Base-by-base conservation (phyloP, 2,888 invertebrate species). In the Caenorhabditis panamensis region DNA sequence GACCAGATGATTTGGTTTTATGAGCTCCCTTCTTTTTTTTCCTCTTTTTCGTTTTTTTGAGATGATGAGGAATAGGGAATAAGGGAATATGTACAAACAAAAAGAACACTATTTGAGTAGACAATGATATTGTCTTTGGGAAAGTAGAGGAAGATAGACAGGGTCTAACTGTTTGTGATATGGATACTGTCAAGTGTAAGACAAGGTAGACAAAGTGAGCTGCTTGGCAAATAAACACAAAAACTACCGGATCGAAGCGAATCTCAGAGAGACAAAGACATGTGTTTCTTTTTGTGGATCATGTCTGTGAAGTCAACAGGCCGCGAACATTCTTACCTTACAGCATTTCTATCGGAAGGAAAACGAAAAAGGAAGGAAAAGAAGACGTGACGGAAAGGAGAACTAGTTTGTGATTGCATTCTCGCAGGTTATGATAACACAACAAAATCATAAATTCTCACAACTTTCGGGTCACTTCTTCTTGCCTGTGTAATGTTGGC, bases 131-230 rank as follows among this genome's bases (percentile, higher is more conserved):
- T 37, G 58, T 37, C 58, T 18, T 6, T 11, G 41, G n/a, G 11
- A 31, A 31, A 31, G 16, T 6, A 54, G 31, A 36, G 41, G 22
- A 28, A 62, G 56, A 59, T 41, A 72, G 75, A 61, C 61, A 62
- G 37, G 11, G 24, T 36, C 54, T 73, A 20, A 66, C 64, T 73
- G 73, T 66, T 66, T 75, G 75, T 66, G 75, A 75, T 75, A 75
- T 75, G 59, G 66, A 75, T 75, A 75, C 75, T 53, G 75, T 75
- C 75, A 75, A 75, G 75, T 75, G 66, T 53, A 61, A 59, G 59
- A 66, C 75, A 66, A 67, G 66, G 31, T 31, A 31, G 31, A 31
- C 31, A 58, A 59, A 67, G 66, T 75, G 54, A 67, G 59, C 44
- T 66, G 53, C 41, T 73, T 49, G 28, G 41, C 75, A 75, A 75